A percentile compares a stretch with the other conserved stretches of the same genome.
Conservation (phyloP, 2,888 invertebrate species). For the Stenolophus ochropezus region DNA sequence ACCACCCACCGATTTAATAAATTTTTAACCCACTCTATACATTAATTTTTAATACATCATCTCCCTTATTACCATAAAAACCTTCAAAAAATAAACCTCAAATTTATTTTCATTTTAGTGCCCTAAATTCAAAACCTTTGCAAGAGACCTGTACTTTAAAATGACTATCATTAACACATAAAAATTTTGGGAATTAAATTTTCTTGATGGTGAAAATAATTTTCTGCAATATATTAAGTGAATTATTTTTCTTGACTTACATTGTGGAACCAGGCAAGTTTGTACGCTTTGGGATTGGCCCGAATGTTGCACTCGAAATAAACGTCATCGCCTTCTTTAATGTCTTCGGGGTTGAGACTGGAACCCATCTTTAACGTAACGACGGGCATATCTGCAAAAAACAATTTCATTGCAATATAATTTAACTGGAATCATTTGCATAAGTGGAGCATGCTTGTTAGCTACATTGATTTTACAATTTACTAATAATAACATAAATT, state of each 20-base stretch:
- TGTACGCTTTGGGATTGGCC: conserved; percentile 89
- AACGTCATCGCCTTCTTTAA: conserved; percentile 92
- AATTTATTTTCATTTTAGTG: too few species aligned
- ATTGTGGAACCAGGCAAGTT: conserved; percentile 91
- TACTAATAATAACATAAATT: conserved; percentile 10
- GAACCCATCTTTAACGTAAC: conserved; percentile 89
- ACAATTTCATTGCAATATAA: conserved; percentile 47
- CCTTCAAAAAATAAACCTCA: too few species aligned
- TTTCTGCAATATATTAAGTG: too few species aligned
- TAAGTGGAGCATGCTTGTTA: conserved; percentile 18
- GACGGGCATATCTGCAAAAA: conserved; percentile 84
- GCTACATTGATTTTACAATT: conserved; percentile 29
- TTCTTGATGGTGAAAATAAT: too few species aligned
- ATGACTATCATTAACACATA: too few species aligned
- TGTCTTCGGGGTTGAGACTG: conserved; percentile 88
- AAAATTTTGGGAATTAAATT: too few species aligned
- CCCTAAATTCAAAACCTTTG: too few species aligned
- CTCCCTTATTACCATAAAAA: neutral
- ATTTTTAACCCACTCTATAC: neutral
- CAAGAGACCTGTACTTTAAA: too few species aligned
- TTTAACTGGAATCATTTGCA: neutral
- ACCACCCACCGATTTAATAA: neutral
- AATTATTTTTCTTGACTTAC: conserved; percentile 79
- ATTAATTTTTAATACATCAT: neutral
- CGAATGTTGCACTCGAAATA: conserved; percentile 91